Evolutionary conservation across 2,888 invertebrate species (phyloP).

Genomic region (Byasa hedistus): DNA sequence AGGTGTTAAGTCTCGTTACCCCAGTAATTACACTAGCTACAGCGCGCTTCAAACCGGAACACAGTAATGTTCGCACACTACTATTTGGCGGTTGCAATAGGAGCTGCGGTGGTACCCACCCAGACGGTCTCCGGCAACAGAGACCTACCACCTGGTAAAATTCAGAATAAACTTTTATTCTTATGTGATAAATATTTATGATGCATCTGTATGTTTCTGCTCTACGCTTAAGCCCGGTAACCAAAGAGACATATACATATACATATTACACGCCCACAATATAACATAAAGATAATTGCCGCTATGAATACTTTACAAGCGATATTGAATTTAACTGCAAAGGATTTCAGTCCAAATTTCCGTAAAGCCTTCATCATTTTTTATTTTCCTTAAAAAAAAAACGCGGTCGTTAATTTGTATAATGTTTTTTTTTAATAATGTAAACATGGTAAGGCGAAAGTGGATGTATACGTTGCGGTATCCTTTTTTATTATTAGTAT

Average conservation of each 20-base stretch:
- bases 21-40: no score
- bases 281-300: slow-evolving; percentile 26
- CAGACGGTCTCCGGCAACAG: no score
- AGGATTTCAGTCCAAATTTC: not conserved
- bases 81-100: no score
- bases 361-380: slow-evolving; percentile 9
- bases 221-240: slow-evolving; percentile 18
- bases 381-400: not conserved
- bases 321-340: not conserved
- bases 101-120: no score
- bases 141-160: no score
- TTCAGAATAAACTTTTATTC: no score
- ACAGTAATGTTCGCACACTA: no score
- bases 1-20: no score
- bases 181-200: no score
- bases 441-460: slow-evolving; percentile 5
- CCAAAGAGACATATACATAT: slow-evolving; percentile 18
- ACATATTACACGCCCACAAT: slow-evolving; percentile 25
- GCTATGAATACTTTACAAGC: slow-evolving; percentile 1
- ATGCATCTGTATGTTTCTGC: slow-evolving; percentile 7
- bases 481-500: no score
- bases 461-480: no score
- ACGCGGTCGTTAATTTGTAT: slow-evolving; percentile 22
- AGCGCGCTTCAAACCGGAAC: no score
- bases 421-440: slow-evolving; percentile 23